Base-by-base conservation (phyloP, 2,888 invertebrate species). In the Lutraria lutraria region DNA sequence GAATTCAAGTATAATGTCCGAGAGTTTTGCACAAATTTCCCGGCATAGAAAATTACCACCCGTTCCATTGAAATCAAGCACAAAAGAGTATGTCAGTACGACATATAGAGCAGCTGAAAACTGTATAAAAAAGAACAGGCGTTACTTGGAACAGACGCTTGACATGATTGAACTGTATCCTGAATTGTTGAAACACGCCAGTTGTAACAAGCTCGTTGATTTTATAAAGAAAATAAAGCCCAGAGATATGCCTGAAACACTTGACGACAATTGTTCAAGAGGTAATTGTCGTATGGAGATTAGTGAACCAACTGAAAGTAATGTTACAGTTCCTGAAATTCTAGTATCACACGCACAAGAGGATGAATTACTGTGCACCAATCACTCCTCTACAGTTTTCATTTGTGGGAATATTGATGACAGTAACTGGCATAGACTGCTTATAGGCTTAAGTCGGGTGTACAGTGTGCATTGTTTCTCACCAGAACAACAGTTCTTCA, bases 401-500 rank as follows among this genome's bases (percentile, higher is more conserved):
- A 43, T 89, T 12, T 87, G 87, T 56, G 87, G 87, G 4, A 72
- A 87, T 25, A 19, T 81, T 16, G 87, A 85, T 68, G 76, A 89
- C 76, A 43, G 31, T 29, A 76, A 80, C 25, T 89, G 89, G 89
- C 85, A 89, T 76, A 84, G 87, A 12, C 6, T 89, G 56, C 31
- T 89, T 43, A 82, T 89, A 21, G 84, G 81, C 19, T 43, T 89
- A 25, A 81, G 85, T 25, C 31, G 82, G 60, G 34, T 76, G 34
- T 87, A 68, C 43, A 54, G 21, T 29, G 72, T 87, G 16, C 82
- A 68, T 13, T 87, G 83, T 76, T 72, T 76, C 31, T 34, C 82
- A 0, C 56, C 83, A n/a, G 43, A 82, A 16, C 68, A 76, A 16
- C 25, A 53, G 21, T 63, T 63, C 10, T 81, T 52, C n/a, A 86